These are phyloP conservation scores for Netelia virgata DNA, from an alignment of 2,888 invertebrate genomes.

Conservation along the genomic window DNA sequence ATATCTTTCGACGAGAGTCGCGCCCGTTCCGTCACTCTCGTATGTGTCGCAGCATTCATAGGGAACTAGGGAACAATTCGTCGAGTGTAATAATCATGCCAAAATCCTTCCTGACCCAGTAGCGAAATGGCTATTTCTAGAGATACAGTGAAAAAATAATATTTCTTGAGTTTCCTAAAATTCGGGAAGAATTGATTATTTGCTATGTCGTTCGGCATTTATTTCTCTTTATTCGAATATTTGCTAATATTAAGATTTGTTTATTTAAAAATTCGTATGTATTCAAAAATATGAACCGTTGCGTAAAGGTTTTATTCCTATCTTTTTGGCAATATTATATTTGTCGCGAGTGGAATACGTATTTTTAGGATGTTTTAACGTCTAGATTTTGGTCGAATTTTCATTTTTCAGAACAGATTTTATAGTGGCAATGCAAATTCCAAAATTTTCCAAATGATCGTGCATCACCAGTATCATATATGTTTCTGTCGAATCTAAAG, in stretches of 20 bases:
- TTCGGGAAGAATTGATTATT: background rate
- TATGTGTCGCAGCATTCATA: conserved; percentile 32
- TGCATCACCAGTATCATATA: background rate
- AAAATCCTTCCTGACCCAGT: conserved; percentile 51
- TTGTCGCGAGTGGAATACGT: too few species aligned
- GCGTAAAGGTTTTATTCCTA: too few species aligned
- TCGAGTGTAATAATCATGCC: conserved; percentile 28
- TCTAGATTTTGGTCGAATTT: too few species aligned
- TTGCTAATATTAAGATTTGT: too few species aligned
- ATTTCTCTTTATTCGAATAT: too few species aligned
- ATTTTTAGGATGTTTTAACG: too few species aligned
- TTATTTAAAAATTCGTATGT: too few species aligned
- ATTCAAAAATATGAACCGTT: too few species aligned
- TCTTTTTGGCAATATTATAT: too few species aligned
- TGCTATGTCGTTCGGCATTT: conserved; percentile 5
- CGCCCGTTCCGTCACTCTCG: conserved; percentile 31
- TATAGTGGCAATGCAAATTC: too few species aligned
- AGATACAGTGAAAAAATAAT: background rate
- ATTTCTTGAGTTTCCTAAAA: background rate
- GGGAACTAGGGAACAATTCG: conserved; percentile 34
- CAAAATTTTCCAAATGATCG: background rate
- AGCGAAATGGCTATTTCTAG: background rate
- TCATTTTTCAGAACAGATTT: too few species aligned
- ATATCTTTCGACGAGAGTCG: conserved; percentile 41
- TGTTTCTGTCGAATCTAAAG: conserved; percentile 2